A percentile compares a stretch with the other conserved stretches of the same genome.
Evolutionary conservation across 1,140 invertebrate genomes (phyloP).

Genomic region (Dinoponera quadriceps): DNA sequence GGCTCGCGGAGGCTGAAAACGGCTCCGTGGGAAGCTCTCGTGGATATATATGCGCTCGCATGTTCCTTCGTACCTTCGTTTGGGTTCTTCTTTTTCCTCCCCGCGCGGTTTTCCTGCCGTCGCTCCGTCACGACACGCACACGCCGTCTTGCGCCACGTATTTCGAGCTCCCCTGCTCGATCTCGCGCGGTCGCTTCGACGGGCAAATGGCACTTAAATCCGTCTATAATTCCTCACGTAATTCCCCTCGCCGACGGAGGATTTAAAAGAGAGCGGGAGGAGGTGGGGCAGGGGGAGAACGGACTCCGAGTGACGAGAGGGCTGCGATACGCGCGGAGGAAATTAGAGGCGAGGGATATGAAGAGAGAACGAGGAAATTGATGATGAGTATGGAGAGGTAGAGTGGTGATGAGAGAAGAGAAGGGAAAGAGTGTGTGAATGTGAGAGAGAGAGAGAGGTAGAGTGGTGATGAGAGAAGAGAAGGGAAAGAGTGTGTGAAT

Average conservation of each 20-base stretch:
- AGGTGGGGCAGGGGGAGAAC: not conserved
- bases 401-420: not conserved
- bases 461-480: conserved; percentile 19
- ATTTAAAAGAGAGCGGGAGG: conserved; percentile 22
- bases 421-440: conserved; percentile 14
- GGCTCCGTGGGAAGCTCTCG: conserved; percentile 1
- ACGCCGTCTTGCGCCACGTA: conserved; percentile 37
- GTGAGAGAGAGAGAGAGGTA: conserved; percentile 29
- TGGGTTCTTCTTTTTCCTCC: not conserved
- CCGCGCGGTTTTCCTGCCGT: conserved; percentile 26
- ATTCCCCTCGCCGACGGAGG: conserved; percentile 68
- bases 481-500: conserved; percentile 4
- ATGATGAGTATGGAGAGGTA: too few species aligned
- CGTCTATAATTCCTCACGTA: conserved; percentile 72
- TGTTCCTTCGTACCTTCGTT: not conserved
- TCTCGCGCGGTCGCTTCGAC: conserved; percentile 59
- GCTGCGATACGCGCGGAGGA: not conserved
- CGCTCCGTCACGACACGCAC: conserved; percentile 58
- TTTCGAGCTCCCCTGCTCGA: conserved; percentile 47
- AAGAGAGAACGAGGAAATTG: too few species aligned
- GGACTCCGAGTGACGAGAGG: not conserved
- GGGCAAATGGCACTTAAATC: conserved; percentile 76
- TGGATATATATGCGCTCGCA: not conserved
- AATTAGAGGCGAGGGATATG: conserved; percentile 3
- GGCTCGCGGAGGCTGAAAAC: conserved; percentile 9